Conservation (phyloP, 2,113 vertebrate species). For the Corythaixoides concolor region DNA sequence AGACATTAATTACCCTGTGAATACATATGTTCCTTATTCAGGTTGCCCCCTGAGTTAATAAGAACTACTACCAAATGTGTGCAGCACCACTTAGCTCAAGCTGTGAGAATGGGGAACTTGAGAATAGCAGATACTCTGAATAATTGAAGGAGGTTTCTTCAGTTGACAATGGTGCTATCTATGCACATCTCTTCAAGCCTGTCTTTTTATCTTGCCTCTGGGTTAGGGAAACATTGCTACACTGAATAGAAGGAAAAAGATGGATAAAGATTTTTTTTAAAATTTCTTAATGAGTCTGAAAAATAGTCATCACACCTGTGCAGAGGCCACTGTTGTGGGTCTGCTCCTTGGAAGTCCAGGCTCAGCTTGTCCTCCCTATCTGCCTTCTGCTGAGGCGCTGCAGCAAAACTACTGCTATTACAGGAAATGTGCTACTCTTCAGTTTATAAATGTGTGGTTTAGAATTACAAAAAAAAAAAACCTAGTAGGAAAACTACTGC, state of each 20-base stretch:
- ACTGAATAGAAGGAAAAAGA: neutral
- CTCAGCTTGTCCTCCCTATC: neutral
- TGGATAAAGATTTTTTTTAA: neutral
- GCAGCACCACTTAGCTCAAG: neutral
- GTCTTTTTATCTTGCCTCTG: neutral
- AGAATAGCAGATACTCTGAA: slow-evolving; percentile 57
- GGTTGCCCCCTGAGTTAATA: neutral
- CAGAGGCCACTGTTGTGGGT: neutral
- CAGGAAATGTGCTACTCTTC: neutral
- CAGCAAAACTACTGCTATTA: neutral
- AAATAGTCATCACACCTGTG: neutral
- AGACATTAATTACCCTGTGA: neutral
- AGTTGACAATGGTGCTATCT: slow-evolving; percentile 47
- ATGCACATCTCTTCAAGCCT: neutral
- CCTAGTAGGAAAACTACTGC: neutral
- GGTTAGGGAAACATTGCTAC: neutral
- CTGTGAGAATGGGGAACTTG: slow-evolving; percentile 36
- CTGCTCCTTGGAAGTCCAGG: neutral
- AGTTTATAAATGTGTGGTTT: neutral
- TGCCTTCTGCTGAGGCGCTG: neutral
- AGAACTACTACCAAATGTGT: neutral
- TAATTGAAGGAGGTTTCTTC: slow-evolving; percentile 67
- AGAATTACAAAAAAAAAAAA: neutral
- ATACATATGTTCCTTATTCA: neutral
- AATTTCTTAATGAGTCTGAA: neutral